Base-by-base conservation (phyloP, 1,140 invertebrate species). In the Rhagoletis pomonella region DNA sequence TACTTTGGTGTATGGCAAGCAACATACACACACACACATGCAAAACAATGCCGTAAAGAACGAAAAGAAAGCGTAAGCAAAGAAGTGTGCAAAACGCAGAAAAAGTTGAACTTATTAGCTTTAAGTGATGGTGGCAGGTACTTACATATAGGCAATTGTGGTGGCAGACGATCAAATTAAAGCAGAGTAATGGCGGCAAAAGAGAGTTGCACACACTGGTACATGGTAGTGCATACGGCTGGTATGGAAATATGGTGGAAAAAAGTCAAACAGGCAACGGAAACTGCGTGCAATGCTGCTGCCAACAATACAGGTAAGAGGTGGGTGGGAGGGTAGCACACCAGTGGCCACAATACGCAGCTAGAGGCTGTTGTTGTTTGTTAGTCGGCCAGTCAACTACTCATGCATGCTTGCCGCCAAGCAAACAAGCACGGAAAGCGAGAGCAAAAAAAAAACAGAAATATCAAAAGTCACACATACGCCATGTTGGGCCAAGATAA, bases 211-310 rank as follows among this genome's bases (percentile, higher is more conserved):
- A 62, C 60, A 62, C 7, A 62, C 29, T 29, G 1, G 58, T 6
- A 59, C 58, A 59, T 12, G 60, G 17, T n/a, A 4, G 62, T 1
- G 62, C 29, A 9, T 12, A 29, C 19, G 19, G 19, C 1, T 73
- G 12, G 17, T 62, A 62, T n/a, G 73, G 73, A n/a, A 55, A 81
- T 69, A 29, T 44, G 67, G 42, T n/a, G 47, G 47, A 6, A 58
- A 81, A 81, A 55, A 81, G 47, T 81, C 73, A 81, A 81, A 81
- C 47, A 81, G 73, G 73, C 55, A 55, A 81, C 73, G 73, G 73
- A 81, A 81, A 81, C 73, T 81, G 73, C 73, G 73, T 81, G 47
- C 73, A 81, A 81, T 42, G 10, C 29, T 29, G 29, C 29, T 29
- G 29, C 17, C 73, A 29, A 81, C 73, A 55, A 81, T 58, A 55